Conservation (phyloP, 2,888 invertebrate species). For the Seira sanloemensis region DNA sequence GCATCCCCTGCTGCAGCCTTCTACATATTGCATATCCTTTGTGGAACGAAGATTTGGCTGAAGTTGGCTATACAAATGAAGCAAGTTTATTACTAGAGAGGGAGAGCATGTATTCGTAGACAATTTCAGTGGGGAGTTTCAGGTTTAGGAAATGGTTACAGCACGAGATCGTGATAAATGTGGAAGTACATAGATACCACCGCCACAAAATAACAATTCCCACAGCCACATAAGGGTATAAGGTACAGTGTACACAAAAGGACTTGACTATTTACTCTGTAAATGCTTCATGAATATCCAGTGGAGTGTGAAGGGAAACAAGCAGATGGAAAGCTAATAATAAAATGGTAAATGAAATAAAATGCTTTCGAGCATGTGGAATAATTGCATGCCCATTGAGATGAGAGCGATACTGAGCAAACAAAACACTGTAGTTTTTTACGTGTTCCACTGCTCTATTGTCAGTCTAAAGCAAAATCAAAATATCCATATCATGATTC, state of each 20-base stretch:
- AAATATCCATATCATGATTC: not conserved
- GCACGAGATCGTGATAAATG: not conserved
- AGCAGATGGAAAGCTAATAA: conserved; percentile 16
- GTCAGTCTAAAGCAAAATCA: not conserved
- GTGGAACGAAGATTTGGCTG: not conserved
- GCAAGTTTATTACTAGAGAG: not conserved
- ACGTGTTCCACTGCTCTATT: not conserved
- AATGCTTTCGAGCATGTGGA: not conserved
- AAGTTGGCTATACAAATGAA: not conserved
- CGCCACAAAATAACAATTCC: not conserved
- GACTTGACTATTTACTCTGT: not conserved
- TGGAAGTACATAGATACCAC: not conserved
- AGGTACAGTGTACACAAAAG: not conserved
- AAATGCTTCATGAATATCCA: conserved; percentile 11
- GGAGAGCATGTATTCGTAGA: not conserved
- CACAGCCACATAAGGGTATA: not conserved
- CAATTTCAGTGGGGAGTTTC: not conserved
- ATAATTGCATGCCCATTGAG: no score
- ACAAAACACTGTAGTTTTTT: not conserved
- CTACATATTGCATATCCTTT: not conserved
- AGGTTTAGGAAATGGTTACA: not conserved
- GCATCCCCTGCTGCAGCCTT: not conserved
- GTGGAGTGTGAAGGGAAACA: not conserved
- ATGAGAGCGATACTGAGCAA: no score
- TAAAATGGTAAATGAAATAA: not conserved